A percentile compares a stretch with the other conserved stretches of the same genome.
Evolutionary conservation across 2,888 invertebrate genomes (phyloP).

Genomic region (Leptogaster cylindrica): DNA sequence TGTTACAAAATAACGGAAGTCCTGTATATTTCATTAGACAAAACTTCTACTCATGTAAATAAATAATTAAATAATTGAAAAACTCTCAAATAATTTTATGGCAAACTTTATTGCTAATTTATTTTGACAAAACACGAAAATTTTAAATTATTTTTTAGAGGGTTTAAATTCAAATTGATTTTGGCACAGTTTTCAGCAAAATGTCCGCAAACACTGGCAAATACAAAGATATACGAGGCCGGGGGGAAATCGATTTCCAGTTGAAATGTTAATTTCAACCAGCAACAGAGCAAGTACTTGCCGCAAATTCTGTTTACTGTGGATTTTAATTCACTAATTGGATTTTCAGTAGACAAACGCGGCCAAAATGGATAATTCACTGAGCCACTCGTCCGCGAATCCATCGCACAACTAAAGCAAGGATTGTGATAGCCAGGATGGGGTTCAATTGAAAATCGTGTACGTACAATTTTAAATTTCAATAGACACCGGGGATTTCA

Average conservation of each 20-base stretch:
- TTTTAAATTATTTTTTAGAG: too few species aligned
- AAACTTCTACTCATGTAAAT: too few species aligned
- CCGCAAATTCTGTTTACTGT: slow-evolving; percentile 13
- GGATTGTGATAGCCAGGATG: background rate
- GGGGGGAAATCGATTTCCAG: slow-evolving; percentile 22
- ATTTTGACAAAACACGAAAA: too few species aligned
- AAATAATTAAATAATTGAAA: too few species aligned
- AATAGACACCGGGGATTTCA: background rate
- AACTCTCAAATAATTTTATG: too few species aligned
- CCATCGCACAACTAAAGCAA: background rate
- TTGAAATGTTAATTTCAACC: slow-evolving; percentile 27
- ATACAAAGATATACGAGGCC: background rate
- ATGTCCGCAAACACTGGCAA: slow-evolving; percentile 13
- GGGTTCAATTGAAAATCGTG: background rate
- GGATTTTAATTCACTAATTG: slow-evolving; percentile 32
- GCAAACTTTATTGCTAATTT: too few species aligned
- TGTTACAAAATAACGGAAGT: too few species aligned
- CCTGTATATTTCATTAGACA: too few species aligned
- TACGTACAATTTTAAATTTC: background rate
- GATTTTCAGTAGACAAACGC: slow-evolving; percentile 15
- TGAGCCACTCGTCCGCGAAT: background rate
- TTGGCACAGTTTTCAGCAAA: slow-evolving; percentile 10
- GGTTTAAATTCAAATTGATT: too few species aligned
- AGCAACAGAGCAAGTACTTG: background rate
- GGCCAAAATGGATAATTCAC: slow-evolving; percentile 9